Conservation (phyloP, 2,113 vertebrate genomes). For the Cygnus buccinator region DNA sequence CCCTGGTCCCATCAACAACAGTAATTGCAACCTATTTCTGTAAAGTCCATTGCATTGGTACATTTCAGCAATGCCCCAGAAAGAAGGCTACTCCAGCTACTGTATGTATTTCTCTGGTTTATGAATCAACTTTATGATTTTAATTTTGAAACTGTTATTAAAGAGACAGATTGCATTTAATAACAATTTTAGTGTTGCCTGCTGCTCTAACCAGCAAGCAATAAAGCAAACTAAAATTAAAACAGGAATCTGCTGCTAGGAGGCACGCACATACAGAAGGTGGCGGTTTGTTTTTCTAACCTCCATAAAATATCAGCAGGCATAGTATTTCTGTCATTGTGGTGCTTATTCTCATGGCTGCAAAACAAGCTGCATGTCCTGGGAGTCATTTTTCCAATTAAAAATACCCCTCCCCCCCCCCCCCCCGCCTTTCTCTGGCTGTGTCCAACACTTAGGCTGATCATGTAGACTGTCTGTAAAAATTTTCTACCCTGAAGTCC, state of each 20-base stretch:
- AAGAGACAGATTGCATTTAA: conserved; percentile 76
- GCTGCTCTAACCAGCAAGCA: conserved; percentile 56
- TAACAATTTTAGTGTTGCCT: conserved; percentile 68
- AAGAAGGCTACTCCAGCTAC: conserved; percentile 43
- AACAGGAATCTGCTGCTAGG: conserved; percentile 47
- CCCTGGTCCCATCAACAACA: conserved; percentile 24
- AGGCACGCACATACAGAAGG: conserved; percentile 35
- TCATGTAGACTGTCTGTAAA: not conserved
- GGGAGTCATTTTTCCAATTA: conserved; percentile 9
- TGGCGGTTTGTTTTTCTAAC: conserved; percentile 40
- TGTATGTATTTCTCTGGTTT: conserved; percentile 62
- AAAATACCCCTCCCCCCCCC: no score
- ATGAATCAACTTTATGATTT: conserved; percentile 78
- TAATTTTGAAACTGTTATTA: conserved; percentile 77
- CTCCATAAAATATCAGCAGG: conserved; percentile 38
- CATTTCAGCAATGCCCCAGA: conserved; percentile 47
- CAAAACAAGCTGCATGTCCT: not conserved
- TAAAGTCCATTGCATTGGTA: conserved; percentile 31
- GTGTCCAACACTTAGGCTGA: not conserved
- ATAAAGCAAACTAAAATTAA: conserved; percentile 59
- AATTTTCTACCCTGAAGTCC: not conserved
- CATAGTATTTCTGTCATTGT: conserved; percentile 29
- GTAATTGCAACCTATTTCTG: conserved; percentile 46
- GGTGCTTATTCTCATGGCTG: not conserved
- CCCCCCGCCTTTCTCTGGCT: not conserved